Conservation (phyloP, 2,888 invertebrate genomes). For the Cheilosia grossa region DNA sequence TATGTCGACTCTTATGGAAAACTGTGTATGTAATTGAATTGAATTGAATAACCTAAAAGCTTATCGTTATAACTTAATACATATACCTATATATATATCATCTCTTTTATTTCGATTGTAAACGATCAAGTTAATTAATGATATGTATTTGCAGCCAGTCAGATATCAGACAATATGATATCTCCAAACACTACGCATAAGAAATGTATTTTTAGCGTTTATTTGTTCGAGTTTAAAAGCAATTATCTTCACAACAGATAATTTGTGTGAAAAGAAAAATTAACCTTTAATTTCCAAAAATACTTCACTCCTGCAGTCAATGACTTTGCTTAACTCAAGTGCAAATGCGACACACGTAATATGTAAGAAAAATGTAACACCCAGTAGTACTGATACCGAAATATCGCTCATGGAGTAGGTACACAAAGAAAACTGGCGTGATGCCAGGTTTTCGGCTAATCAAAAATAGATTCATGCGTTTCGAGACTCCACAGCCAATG, state of each 20-base stretch:
- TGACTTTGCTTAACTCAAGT: slow-evolving; percentile 51
- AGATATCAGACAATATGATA: not conserved
- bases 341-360: slow-evolving; percentile 49
- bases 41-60: no score
- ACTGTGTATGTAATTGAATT: no score
- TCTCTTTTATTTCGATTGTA: no score
- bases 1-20: no score
- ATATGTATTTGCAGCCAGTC: no score
- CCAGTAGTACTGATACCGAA: slow-evolving; percentile 26
- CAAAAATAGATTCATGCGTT: slow-evolving; percentile 69
- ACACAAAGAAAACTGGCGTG: slow-evolving; percentile 51
- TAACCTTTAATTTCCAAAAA: slow-evolving; percentile 56
- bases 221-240: slow-evolving; percentile 9
- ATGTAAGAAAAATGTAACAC: slow-evolving; percentile 53
- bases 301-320: slow-evolving; percentile 59
- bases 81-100: no score
- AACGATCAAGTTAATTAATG: no score
- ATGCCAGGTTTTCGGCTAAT: slow-evolving; percentile 68
- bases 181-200: not conserved
- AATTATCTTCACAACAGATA: slow-evolving; percentile 5
- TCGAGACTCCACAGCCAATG: slow-evolving; percentile 50
- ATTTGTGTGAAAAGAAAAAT: slow-evolving; percentile 21
- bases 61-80: no score
- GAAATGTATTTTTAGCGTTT: slow-evolving; percentile 1
- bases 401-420: slow-evolving; percentile 48